Conservation (phyloP, 2,888 invertebrate genomes). For the Allolobophora icterica region DNA sequence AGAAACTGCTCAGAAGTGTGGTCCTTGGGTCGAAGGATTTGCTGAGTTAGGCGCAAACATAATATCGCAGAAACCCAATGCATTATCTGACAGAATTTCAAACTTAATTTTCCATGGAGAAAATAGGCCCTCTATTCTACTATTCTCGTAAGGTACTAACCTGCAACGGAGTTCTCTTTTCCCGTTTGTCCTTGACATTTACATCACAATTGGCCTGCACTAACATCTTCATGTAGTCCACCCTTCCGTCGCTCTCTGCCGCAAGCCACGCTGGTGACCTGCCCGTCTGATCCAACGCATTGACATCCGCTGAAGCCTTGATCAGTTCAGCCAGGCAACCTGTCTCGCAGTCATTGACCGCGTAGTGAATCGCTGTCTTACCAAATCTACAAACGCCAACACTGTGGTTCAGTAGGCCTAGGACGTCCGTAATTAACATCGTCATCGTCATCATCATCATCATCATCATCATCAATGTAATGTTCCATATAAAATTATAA, state of each 20-base stretch:
- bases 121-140: too few species aligned
- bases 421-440: neutral
- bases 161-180: conserved; percentile 54
- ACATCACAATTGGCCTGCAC: conserved; percentile 51
- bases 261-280: conserved; percentile 55
- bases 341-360: conserved; percentile 48
- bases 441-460: neutral
- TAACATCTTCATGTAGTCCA: conserved; percentile 47
- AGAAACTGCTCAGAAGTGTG: too few species aligned
- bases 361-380: conserved; percentile 54
- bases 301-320: conserved; percentile 51
- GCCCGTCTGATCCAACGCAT: conserved; percentile 51
- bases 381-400: conserved; percentile 51
- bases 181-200: conserved; percentile 51
- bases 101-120: too few species aligned
- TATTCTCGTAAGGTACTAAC: conserved; percentile 43
- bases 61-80: too few species aligned
- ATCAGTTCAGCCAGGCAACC: conserved; percentile 52
- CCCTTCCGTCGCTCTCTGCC: conserved; percentile 45
- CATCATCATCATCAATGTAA: too few species aligned
- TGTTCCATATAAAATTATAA: too few species aligned
- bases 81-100: too few species aligned
- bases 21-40: too few species aligned
- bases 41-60: too few species aligned
- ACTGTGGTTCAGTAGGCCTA: neutral